Conservation (phyloP, 2,113 vertebrate species). For the Cairina moschata region DNA sequence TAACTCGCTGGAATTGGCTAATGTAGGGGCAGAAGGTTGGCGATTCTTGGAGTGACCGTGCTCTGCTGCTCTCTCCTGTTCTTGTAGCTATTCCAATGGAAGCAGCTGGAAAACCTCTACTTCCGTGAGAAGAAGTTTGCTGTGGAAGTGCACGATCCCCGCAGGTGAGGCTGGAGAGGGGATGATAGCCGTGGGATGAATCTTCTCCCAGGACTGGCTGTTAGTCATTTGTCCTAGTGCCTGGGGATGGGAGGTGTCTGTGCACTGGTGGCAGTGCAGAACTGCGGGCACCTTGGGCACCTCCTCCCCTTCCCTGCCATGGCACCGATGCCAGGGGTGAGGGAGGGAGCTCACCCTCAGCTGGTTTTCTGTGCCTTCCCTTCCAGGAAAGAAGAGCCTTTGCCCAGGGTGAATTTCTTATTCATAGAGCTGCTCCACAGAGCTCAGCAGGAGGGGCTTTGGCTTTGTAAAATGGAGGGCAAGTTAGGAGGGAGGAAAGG, state of each 20-base stretch:
- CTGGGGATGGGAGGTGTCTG: neutral
- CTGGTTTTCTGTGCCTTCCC: neutral
- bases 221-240: rapidly evolving
- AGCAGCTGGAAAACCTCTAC: constrained; percentile 97
- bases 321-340: too few relatives aligned
- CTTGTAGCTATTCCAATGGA: constrained; percentile 94
- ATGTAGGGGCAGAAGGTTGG: neutral
- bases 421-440: neutral
- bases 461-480: neutral
- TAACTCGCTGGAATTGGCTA: neutral
- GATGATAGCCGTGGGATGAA: rapidly evolving
- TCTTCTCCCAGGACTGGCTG: neutral
- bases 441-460: neutral
- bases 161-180: constrained; percentile 83
- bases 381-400: neutral
- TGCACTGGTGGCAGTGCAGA: neutral
- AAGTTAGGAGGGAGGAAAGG: neutral
- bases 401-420: neutral
- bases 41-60: neutral
- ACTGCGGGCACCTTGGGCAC: neutral
- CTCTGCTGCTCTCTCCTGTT: constrained; percentile 16
- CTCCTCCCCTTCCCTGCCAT: neutral
- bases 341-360: neutral
- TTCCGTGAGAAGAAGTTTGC: constrained; percentile 99
- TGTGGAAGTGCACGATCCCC: constrained; percentile 95